Conservation (phyloP, 1,140 invertebrate genomes). For the Plodia interpunctella region DNA sequence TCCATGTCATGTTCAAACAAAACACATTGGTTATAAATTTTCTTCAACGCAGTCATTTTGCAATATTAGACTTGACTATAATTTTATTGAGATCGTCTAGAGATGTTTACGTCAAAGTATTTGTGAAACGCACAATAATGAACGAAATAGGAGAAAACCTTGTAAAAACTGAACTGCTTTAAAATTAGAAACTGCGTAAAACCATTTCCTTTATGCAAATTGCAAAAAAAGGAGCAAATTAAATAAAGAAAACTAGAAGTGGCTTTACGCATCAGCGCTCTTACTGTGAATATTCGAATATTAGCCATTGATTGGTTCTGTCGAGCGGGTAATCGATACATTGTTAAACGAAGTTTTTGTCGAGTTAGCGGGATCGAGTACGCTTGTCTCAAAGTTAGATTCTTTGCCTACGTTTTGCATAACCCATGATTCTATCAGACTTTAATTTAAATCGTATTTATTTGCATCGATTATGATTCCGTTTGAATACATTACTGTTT, state of each 20-base stretch:
- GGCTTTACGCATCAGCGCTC: constrained; percentile 31
- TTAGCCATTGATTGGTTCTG: constrained; percentile 32
- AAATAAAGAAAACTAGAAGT: constrained; percentile 52
- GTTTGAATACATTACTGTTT: not conserved
- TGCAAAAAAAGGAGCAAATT: constrained; percentile 37
- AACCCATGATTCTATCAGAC: constrained; percentile 4
- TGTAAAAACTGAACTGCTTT: constrained; percentile 9
- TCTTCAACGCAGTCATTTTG: not conserved
- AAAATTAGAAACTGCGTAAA: constrained; percentile 17
- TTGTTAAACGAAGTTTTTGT: constrained; percentile 42
- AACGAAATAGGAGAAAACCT: not conserved
- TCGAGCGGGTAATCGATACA: constrained; percentile 41
- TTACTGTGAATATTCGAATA: constrained; percentile 34
- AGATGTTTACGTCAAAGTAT: not conserved
- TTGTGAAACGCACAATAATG: not conserved
- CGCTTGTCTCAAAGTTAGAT: not conserved
- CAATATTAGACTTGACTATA: no score
- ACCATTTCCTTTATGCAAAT: constrained; percentile 27
- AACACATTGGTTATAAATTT: not conserved
- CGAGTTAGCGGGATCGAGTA: constrained; percentile 43
- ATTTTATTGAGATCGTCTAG: no score
- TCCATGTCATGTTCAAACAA: not conserved
- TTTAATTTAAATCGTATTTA: not conserved
- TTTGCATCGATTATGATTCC: not conserved
- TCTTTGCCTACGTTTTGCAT: not conserved